Evolutionary conservation across 2,797 vertebrate genomes (phyloP).

Genomic region (Valencia hispanica): DNA sequence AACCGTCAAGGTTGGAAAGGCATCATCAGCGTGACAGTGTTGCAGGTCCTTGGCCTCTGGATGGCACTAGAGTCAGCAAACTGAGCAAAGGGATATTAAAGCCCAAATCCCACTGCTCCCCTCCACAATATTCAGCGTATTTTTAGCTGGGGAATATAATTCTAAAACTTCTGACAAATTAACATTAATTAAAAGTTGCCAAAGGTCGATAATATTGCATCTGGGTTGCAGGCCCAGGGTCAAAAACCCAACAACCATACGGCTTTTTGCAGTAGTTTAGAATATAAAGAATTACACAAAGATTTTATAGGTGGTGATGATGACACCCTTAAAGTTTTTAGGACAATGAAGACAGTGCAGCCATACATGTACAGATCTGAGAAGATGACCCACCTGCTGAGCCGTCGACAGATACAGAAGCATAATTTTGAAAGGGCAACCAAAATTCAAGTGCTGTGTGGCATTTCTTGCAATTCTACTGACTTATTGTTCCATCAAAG

Average conservation of each 20-base stretch:
- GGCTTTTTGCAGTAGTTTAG: not conserved
- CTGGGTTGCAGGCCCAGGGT: not conserved
- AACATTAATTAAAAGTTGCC: not conserved
- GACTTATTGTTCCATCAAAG: not conserved
- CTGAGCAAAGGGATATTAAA: not conserved
- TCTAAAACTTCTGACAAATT: not conserved
- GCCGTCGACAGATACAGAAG: not conserved
- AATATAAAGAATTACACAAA: not conserved
- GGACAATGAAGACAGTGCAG: not conserved
- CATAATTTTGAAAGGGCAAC: not conserved
- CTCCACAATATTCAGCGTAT: not conserved
- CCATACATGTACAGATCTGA: not conserved
- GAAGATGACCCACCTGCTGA: not conserved
- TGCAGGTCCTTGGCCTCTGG: constrained; percentile 47
- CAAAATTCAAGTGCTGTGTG: not conserved
- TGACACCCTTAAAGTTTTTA: not conserved
- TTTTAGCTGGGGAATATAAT: not conserved
- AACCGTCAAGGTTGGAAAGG: constrained; percentile 35
- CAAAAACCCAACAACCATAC: not conserved
- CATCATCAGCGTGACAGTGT: constrained; percentile 29
- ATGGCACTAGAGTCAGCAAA: constrained; percentile 52
- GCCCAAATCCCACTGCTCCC: not conserved
- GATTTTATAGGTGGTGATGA: not conserved
- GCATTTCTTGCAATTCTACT: not conserved
- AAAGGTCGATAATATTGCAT: not conserved